Conservation (phyloP, 2,113 vertebrate species). For the Pteronura brasiliensis region DNA sequence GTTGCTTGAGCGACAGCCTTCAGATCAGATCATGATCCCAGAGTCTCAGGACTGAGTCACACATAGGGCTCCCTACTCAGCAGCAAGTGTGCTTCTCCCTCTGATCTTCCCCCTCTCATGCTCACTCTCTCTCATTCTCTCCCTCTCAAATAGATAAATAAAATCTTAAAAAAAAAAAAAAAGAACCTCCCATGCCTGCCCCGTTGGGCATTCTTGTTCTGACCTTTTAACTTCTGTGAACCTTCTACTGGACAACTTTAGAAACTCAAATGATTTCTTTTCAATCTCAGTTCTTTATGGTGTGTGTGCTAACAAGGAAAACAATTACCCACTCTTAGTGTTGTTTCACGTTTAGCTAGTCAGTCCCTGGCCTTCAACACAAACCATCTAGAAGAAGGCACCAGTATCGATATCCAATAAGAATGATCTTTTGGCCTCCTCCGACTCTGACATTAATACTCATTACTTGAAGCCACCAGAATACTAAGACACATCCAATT, state of each 20-base stretch:
- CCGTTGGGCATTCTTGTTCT: neutral
- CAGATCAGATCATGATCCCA: too few relatives aligned
- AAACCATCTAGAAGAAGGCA: neutral
- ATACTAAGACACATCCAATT: neutral
- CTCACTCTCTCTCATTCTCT: too few relatives aligned
- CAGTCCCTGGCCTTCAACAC: neutral
- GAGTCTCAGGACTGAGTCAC: too few relatives aligned
- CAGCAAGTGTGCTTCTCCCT: too few relatives aligned
- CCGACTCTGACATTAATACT: neutral
- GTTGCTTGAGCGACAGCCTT: too few relatives aligned
- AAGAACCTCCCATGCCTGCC: neutral
- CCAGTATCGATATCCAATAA: neutral
- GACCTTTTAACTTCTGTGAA: conserved; percentile 2
- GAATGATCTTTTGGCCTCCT: neutral
- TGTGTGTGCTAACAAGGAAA: neutral
- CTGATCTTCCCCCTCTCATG: too few relatives aligned
- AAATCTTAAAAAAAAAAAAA: too few relatives aligned
- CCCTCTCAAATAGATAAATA: too few relatives aligned
- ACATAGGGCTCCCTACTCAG: too few relatives aligned
- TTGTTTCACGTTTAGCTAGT: neutral
- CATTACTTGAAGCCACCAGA: neutral
- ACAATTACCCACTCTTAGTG: neutral
- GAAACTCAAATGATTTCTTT: neutral
- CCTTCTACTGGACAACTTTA: neutral
- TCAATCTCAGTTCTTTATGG: neutral